Percentiles rank a stretch among this genome's conserved stretches.
Conservation (phyloP, 2,888 invertebrate genomes). For the Microchrysa polita region DNA sequence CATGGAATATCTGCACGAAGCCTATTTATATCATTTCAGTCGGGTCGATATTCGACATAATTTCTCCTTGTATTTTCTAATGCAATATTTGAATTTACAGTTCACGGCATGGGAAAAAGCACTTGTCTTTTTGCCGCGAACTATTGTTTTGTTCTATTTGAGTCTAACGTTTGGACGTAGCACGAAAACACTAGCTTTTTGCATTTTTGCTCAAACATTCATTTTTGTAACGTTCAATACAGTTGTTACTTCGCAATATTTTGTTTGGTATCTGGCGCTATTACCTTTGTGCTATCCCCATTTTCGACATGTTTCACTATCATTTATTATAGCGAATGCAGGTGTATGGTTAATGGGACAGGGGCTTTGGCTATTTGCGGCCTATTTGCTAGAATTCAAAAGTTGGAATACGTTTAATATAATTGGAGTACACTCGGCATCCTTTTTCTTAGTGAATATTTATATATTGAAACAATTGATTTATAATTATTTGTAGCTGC, state of each 20-base stretch:
- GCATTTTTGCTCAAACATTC: constrained; percentile 84
- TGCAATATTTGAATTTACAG: constrained; percentile 77
- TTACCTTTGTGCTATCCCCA: constrained; percentile 83
- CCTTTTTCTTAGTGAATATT: constrained; percentile 86
- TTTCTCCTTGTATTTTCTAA: constrained; percentile 95
- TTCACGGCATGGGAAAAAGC: constrained; percentile 67
- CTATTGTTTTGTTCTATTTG: constrained; percentile 72
- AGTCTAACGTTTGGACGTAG: constrained; percentile 76
- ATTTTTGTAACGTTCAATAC: constrained; percentile 93
- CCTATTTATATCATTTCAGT: constrained; percentile 90
- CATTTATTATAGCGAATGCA: constrained; percentile 66
- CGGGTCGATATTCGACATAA: constrained; percentile 93
- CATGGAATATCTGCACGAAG: constrained; percentile 87
- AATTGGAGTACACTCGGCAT: constrained; percentile 84
- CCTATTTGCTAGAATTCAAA: constrained; percentile 93
- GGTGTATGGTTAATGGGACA: constrained; percentile 77
- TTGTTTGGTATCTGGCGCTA: constrained; percentile 93
- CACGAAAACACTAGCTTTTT: constrained; percentile 79
- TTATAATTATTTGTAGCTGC: constrained; percentile 40
- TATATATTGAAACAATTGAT: constrained; percentile 70
- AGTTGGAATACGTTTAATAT: constrained; percentile 82
- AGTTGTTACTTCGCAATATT: constrained; percentile 97
- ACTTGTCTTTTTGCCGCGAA: constrained; percentile 73
- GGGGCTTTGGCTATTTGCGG: constrained; percentile 86
- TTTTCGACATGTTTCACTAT: constrained; percentile 68